Percentiles rank a stretch among this genome's conserved stretches.
Evolutionary conservation across 1,140 invertebrate genomes (phyloP).

Genomic region (Cydia splendana): DNA sequence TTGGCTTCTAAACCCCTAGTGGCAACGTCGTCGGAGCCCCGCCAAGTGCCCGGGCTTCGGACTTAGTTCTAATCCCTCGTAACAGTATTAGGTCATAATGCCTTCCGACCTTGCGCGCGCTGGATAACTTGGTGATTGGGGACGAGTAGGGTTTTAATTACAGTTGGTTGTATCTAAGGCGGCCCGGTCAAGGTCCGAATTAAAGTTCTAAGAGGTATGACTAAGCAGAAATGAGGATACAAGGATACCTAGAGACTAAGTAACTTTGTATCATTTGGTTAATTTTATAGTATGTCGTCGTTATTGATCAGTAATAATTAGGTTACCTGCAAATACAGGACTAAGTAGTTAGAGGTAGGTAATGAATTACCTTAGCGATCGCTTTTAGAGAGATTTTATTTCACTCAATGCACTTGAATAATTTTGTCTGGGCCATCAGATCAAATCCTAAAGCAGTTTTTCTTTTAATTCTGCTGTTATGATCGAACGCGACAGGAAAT

Average conservation of each 20-base stretch:
- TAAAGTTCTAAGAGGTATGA: neutral
- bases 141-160: constrained; percentile 29
- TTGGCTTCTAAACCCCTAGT: constrained; percentile 38
- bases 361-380: no score
- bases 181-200: neutral
- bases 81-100: constrained; percentile 57
- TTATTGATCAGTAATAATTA: no score
- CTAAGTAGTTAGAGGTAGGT: no score
- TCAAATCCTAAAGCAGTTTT: no score
- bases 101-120: constrained; percentile 46
- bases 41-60: constrained; percentile 67
- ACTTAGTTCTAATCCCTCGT: constrained; percentile 51
- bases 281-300: no score
- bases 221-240: neutral
- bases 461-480: no score
- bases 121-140: constrained; percentile 46
- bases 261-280: neutral
- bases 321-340: no score
- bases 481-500: no score
- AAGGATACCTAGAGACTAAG: neutral
- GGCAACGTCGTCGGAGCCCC: constrained; percentile 44
- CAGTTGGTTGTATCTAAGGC: neutral
- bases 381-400: no score
- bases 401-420: no score
- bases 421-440: no score